Evolutionary conservation across 1,140 invertebrate genomes (phyloP).

Genomic region (Grapholita molesta): DNA sequence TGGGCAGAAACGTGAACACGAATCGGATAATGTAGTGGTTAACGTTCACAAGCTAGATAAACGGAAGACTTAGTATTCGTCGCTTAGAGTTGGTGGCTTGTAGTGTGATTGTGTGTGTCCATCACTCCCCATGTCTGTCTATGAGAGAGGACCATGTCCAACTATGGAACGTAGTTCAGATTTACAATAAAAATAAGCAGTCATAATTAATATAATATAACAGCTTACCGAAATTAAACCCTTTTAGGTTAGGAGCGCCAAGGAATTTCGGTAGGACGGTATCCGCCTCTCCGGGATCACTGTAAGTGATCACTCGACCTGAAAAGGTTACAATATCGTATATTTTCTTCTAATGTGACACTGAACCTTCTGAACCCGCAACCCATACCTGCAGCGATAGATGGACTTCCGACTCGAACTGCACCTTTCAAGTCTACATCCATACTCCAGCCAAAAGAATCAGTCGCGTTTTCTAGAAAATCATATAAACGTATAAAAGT

Average conservation of each 20-base stretch:
- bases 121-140: too few species aligned
- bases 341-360: too few species aligned
- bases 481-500: too few species aligned
- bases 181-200: too few species aligned
- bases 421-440: slow-evolving; percentile 27
- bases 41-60: too few species aligned
- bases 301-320: slow-evolving; percentile 28
- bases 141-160: too few species aligned
- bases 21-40: too few species aligned
- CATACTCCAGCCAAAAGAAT: slow-evolving; percentile 48
- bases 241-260: neutral
- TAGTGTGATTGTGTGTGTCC: too few species aligned
- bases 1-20: too few species aligned
- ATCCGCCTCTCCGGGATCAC: neutral
- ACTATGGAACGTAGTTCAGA: too few species aligned
- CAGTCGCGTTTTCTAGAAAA: slow-evolving; percentile 24
- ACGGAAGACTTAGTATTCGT: too few species aligned
- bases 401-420: slow-evolving; percentile 40
- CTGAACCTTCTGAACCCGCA: neutral
- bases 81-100: too few species aligned
- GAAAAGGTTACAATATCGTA: slow-evolving; percentile 2
- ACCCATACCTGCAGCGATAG: slow-evolving; percentile 33
- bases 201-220: neutral
- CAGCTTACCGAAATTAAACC: slow-evolving; percentile 28
- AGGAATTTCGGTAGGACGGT: neutral